phyloP scores from a whole-genome alignment of 2,797 vertebrate species.

The Clamator glandarius region DNA sequence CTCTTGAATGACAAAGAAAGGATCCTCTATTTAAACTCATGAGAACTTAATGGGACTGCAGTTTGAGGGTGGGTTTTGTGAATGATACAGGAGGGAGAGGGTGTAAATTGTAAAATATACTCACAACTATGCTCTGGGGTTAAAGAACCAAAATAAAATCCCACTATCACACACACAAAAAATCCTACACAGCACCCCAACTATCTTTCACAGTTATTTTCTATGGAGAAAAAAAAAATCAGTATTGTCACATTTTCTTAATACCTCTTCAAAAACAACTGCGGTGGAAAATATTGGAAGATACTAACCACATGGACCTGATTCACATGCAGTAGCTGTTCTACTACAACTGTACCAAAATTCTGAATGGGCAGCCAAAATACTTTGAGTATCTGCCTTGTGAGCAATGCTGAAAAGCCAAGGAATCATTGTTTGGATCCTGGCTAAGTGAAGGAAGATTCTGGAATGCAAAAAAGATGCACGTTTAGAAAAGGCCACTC shows the following conservation, averaged over 20 bases:
- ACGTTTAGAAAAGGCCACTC: rapidly evolving
- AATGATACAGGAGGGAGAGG: background rate
- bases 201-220: background rate
- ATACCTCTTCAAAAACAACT: background rate
- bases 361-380: background rate
- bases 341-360: background rate
- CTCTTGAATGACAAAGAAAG: background rate
- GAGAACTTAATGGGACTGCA: background rate
- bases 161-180: background rate
- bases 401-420: background rate
- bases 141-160: background rate
- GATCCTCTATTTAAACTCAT: background rate
- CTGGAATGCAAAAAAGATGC: background rate
- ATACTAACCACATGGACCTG: background rate
- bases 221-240: background rate
- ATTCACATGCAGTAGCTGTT: background rate
- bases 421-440: background rate
- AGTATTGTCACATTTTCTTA: background rate
- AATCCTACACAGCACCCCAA: background rate
- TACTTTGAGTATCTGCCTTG: background rate
- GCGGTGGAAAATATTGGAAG: background rate
- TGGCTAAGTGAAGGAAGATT: background rate
- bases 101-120: background rate
- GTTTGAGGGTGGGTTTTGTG: background rate
- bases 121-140: background rate